Conservation (phyloP, 2,797 vertebrate species). For the Phalanger gymnotis region DNA sequence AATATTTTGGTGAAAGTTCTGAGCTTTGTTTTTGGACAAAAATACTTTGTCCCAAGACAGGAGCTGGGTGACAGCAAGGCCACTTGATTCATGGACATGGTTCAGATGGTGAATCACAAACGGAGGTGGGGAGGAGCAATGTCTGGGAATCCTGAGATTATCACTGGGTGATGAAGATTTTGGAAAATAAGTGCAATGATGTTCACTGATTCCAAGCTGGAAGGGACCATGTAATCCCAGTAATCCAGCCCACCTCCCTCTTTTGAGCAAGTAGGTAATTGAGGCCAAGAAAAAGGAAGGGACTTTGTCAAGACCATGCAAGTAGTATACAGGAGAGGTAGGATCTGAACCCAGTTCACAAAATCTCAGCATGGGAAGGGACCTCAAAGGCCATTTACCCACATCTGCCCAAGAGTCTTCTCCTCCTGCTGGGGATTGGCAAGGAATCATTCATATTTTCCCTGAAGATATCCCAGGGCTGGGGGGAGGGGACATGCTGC, state of each 20-base stretch:
- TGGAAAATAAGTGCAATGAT: background rate
- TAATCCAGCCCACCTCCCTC: background rate
- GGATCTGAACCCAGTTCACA: too few species aligned
- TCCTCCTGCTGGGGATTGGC: background rate
- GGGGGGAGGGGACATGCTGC: background rate
- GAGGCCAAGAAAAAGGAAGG: background rate
- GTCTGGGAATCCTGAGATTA: background rate
- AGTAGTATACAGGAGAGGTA: too few species aligned
- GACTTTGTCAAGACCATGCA: background rate
- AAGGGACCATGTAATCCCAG: background rate
- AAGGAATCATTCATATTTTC: background rate
- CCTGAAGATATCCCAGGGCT: background rate
- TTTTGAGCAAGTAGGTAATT: background rate
- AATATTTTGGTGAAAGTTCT: background rate
- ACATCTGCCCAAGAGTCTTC: too few species aligned
- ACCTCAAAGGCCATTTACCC: too few species aligned
- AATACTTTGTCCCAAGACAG: background rate
- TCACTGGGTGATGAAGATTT: accelerated
- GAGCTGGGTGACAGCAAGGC: background rate
- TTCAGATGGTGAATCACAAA: background rate
- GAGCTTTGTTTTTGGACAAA: background rate
- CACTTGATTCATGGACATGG: background rate
- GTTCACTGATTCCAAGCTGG: too few species aligned
- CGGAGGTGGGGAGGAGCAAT: background rate
- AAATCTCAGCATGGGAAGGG: too few species aligned